Conservation (phyloP, 2,113 vertebrate species). For the Ivindomyrus marchei region DNA sequence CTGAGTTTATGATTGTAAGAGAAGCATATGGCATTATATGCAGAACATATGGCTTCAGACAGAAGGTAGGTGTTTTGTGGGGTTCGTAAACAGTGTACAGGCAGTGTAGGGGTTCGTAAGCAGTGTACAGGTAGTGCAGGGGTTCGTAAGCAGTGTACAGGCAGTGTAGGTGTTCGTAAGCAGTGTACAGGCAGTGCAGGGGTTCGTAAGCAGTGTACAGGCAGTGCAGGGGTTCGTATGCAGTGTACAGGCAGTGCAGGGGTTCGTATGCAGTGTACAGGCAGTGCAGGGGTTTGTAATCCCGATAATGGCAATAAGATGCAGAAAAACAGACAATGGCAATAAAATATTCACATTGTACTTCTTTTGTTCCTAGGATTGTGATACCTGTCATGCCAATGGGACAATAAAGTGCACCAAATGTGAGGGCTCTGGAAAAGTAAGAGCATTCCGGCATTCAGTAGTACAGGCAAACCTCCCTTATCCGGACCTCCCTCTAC, state of each 20-base stretch:
- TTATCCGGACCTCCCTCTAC: too few relatives aligned
- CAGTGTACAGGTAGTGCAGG: neutral
- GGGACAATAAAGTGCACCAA: conserved; percentile 38
- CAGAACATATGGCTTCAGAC: neutral
- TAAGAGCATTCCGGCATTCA: conserved; percentile 15
- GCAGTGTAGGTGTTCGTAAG: neutral
- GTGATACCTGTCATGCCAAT: conserved; percentile 37
- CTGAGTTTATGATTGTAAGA: neutral
- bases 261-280: neutral
- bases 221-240: neutral
- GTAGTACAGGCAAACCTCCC: too few relatives aligned
- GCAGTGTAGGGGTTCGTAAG: neutral
- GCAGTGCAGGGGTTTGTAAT: neutral
- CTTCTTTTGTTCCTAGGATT: conserved; percentile 42
- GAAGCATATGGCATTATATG: neutral
- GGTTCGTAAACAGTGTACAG: neutral
- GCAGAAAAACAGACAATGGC: neutral
- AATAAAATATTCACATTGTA: neutral
- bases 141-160: neutral
- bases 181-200: too few relatives aligned
- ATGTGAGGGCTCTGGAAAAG: conserved; percentile 46
- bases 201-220: neutral
- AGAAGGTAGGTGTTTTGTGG: neutral
- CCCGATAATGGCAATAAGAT: neutral
- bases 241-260: neutral